A percentile compares a stretch with the other conserved stretches of the same genome.
Evolutionary conservation across 2,113 vertebrate genomes (phyloP).

Genomic region (Odontesthes bonariensis): DNA sequence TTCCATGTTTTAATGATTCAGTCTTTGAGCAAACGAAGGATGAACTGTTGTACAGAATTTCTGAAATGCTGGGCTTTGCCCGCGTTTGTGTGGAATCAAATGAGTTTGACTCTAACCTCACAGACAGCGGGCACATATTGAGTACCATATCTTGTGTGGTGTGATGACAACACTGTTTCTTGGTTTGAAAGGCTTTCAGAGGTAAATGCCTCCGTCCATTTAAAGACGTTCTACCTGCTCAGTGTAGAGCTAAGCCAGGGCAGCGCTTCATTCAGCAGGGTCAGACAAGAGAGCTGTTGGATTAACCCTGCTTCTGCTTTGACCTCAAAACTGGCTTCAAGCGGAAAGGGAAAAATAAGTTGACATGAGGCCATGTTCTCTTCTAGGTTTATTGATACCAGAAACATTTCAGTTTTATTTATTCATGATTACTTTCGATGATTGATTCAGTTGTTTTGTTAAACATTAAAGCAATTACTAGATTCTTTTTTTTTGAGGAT

Average conservation of each 20-base stretch:
- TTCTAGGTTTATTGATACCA: neutral
- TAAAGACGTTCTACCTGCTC: slow-evolving; percentile 35
- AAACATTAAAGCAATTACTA: neutral
- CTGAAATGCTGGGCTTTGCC: slow-evolving; percentile 45
- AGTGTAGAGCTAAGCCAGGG: neutral
- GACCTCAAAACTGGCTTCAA: slow-evolving; percentile 5
- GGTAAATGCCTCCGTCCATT: slow-evolving; percentile 23
- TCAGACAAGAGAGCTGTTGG: slow-evolving; percentile 13
- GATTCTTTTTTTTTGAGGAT: slow-evolving; percentile 2
- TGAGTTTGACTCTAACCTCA: slow-evolving; percentile 51
- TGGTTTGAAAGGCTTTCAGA: slow-evolving; percentile 39
- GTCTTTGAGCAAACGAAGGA: slow-evolving; percentile 48
- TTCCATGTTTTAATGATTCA: slow-evolving; percentile 33
- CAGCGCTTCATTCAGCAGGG: slow-evolving; percentile 27
- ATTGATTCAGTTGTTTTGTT: neutral
- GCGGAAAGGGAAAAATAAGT: slow-evolving; percentile 8
- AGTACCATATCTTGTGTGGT: slow-evolving; percentile 47
- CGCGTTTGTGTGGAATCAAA: slow-evolving; percentile 46
- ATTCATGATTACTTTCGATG: neutral
- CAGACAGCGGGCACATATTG: slow-evolving; percentile 38
- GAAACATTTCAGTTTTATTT: neutral
- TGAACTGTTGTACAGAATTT: slow-evolving; percentile 42
- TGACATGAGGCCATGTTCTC: neutral
- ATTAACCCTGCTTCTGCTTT: slow-evolving; percentile 19
- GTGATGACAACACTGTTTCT: slow-evolving; percentile 30